Evolutionary conservation across 2,888 invertebrate genomes (phyloP).

Genomic region (Hirtodrosophila cameraria): DNA sequence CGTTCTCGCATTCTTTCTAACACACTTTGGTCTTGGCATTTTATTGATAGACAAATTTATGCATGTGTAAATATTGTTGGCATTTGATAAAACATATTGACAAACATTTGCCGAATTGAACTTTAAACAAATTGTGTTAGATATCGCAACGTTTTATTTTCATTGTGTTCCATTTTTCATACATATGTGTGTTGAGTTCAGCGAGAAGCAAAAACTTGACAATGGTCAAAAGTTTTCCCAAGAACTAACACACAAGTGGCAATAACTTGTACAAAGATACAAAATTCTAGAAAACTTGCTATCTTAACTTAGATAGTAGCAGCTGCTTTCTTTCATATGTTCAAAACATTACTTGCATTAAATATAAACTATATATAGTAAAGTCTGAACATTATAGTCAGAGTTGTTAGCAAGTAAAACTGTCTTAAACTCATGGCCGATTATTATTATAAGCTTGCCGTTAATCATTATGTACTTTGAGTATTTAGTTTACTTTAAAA

Average conservation of each 20-base stretch:
- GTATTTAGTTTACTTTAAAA: no score
- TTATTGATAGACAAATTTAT: constrained; percentile 59
- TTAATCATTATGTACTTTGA: no score
- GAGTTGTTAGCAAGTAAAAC: no score
- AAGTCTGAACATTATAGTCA: no score
- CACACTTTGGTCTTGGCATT: constrained; percentile 3
- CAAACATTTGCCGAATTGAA: constrained; percentile 72
- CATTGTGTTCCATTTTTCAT: constrained; percentile 4
- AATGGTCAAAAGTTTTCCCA: constrained; percentile 41
- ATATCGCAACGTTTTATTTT: constrained; percentile 36
- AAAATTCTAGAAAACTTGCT: constrained; percentile 13
- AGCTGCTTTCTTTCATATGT: constrained; percentile 11
- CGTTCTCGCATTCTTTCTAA: not conserved
- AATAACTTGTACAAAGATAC: constrained; percentile 25
- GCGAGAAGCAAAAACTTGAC: constrained; percentile 11
- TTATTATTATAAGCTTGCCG: no score
- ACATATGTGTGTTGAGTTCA: not conserved
- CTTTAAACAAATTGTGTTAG: constrained; percentile 66
- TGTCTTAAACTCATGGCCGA: no score
- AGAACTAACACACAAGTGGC: constrained; percentile 38
- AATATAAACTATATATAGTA: no score
- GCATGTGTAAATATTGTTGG: constrained; percentile 71
- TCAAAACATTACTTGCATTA: no score
- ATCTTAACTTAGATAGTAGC: not conserved
- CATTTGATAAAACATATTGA: constrained; percentile 75